Conservation (phyloP, 2,888 invertebrate genomes). For the Poecilus cupreus region DNA sequence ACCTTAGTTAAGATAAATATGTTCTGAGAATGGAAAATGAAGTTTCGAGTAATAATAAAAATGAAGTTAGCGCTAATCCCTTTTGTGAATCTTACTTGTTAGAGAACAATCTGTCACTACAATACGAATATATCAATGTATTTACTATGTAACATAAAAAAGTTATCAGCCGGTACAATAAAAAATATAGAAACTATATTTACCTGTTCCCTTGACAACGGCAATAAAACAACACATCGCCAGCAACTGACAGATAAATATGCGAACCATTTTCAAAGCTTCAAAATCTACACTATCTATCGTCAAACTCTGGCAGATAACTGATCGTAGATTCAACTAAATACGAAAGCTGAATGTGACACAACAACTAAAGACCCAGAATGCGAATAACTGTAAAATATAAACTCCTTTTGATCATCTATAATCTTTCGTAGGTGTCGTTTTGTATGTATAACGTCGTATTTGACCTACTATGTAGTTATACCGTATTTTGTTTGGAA, state of each 20-base stretch:
- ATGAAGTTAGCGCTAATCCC: no score
- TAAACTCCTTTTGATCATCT: conserved; percentile 1
- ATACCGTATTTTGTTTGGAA: neutral
- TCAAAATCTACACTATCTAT: neutral
- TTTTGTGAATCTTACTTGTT: no score
- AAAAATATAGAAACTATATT: neutral
- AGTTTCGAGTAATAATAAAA: no score
- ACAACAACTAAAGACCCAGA: conserved; percentile 16
- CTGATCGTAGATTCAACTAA: neutral
- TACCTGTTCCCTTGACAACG: conserved; percentile 6
- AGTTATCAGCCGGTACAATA: no score
- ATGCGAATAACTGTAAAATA: conserved; percentile 47
- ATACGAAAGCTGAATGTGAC: neutral
- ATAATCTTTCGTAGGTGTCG: conserved; percentile 22
- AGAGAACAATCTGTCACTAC: no score
- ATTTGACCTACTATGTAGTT: conserved; percentile 13
- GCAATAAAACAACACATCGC: neutral
- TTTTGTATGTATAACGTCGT: conserved; percentile 11
- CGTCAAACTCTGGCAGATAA: no score
- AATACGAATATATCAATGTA: no score
- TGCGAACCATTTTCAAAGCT: conserved; percentile 12
- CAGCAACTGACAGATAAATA: neutral
- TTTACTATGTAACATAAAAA: no score
- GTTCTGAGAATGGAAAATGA: no score
- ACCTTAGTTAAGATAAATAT: no score